Percentiles rank a stretch among this genome's conserved stretches.
Conservation (phyloP, 2,797 vertebrate species). For the Echiichthys vipera region DNA sequence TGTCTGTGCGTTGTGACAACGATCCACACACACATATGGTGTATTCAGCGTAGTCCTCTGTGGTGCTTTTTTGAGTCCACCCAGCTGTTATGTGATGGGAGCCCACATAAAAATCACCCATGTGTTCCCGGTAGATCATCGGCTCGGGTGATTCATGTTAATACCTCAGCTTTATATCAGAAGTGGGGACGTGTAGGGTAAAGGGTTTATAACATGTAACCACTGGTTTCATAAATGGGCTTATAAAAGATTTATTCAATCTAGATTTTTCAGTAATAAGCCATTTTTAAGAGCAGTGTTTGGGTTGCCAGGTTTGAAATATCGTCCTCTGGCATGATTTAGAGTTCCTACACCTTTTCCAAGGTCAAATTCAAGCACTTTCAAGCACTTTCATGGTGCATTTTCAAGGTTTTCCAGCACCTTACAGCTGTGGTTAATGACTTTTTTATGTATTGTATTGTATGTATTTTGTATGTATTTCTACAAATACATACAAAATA, state of each 20-base stretch:
- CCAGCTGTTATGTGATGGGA: conserved; percentile 36
- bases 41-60: conserved; percentile 13
- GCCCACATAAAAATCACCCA: conserved; percentile 27
- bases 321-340: neutral
- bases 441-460: too few relatives aligned
- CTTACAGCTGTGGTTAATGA: too few relatives aligned
- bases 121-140: conserved; percentile 28
- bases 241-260: neutral
- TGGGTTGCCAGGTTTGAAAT: conserved; percentile 10
- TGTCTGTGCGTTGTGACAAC: too few relatives aligned
- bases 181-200: neutral
- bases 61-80: conserved; percentile 27
- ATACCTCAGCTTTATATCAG: conserved; percentile 15
- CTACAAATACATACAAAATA: too few relatives aligned
- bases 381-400: too few relatives aligned
- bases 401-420: too few relatives aligned
- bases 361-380: too few relatives aligned
- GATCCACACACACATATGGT: conserved; percentile 9
- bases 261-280: neutral
- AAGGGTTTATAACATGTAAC: neutral
- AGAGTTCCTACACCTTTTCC: too few relatives aligned
- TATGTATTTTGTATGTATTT: too few relatives aligned
- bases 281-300: neutral
- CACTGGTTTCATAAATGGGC: neutral
- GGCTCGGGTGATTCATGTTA: conserved; percentile 13